Percentiles rank a stretch among this genome's conserved stretches.
phyloP scores from a whole-genome alignment of 37 sponge, comb jelly and placozoan species.

The Oopsacas minuta region DNA sequence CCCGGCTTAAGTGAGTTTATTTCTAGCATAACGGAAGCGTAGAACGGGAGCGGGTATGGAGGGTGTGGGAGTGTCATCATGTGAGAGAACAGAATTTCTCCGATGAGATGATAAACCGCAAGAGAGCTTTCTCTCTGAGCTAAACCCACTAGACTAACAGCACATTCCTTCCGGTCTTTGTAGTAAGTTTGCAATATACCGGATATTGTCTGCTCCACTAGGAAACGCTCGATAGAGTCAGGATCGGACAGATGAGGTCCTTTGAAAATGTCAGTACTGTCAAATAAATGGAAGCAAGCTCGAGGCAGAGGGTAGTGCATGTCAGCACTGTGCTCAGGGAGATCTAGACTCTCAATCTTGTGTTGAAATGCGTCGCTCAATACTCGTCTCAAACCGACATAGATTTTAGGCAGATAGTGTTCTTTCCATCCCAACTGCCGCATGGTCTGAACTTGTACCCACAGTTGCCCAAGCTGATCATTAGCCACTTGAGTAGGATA shows the following conservation, averaged over 20 bases:
- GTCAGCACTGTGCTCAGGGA: conserved; percentile 59
- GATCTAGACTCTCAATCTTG: conserved; percentile 40
- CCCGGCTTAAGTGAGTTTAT: neutral
- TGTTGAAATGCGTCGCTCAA: conserved; percentile 46
- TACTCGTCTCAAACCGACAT: conserved; percentile 20
- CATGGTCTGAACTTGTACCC: conserved; percentile 76
- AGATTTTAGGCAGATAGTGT: neutral
- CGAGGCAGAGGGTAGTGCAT: conserved; percentile 62
- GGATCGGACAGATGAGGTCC: conserved; percentile 38
- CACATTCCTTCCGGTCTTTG: conserved; percentile 47
- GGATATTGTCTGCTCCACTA: conserved; percentile 52
- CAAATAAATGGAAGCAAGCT: conserved; percentile 59
- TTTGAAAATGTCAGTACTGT: conserved; percentile 35
- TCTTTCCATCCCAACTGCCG: conserved; percentile 75
- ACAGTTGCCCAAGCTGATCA: conserved; percentile 60
- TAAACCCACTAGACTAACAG: conserved; percentile 5
- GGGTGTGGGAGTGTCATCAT: conserved; percentile 6
- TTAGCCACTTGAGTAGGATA: conserved; percentile 32
- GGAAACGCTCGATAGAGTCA: conserved; percentile 65
- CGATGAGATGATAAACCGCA: conserved; percentile 15
- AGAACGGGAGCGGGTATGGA: conserved; percentile 9
- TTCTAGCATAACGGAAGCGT: conserved; percentile 10
- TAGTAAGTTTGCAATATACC: conserved; percentile 38
- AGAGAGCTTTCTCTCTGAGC: conserved; percentile 27
- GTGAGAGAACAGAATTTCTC: conserved; percentile 31